Conservation (phyloP, 2,113 vertebrate species). For the Patagioenas fasciata region DNA sequence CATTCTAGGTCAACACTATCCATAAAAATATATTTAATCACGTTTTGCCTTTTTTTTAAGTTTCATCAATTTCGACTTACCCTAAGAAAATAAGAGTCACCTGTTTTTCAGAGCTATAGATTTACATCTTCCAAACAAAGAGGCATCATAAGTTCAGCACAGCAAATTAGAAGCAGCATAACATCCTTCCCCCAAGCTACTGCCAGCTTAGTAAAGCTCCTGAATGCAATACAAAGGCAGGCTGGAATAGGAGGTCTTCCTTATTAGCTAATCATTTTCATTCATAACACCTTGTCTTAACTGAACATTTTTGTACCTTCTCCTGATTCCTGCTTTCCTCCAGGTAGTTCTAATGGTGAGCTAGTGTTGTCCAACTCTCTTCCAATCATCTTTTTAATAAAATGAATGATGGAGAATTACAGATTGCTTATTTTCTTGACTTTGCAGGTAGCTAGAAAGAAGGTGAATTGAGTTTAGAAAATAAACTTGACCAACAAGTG, state of each 20-base stretch:
- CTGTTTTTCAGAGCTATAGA: not conserved
- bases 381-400: not conserved
- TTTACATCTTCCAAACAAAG: not conserved
- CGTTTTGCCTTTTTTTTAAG: not conserved
- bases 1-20: not conserved
- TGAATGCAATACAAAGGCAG: not conserved
- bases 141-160: fast-evolving
- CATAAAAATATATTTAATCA: not conserved
- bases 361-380: not conserved
- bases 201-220: not conserved
- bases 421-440: not conserved
- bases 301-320: not conserved
- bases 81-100: not conserved
- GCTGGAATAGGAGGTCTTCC: not conserved
- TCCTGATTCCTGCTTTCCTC: not conserved
- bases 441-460: not conserved
- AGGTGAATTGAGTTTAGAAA: not conserved
- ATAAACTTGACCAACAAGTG: not conserved
- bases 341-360: not conserved
- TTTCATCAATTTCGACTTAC: not conserved
- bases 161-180: fast-evolving
- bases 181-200: fast-evolving
- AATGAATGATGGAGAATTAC: not conserved
- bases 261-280: not conserved
- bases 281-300: not conserved